Evolutionary conservation across 2,888 invertebrate genomes (phyloP).

Genomic region (Acronicta psi): DNA sequence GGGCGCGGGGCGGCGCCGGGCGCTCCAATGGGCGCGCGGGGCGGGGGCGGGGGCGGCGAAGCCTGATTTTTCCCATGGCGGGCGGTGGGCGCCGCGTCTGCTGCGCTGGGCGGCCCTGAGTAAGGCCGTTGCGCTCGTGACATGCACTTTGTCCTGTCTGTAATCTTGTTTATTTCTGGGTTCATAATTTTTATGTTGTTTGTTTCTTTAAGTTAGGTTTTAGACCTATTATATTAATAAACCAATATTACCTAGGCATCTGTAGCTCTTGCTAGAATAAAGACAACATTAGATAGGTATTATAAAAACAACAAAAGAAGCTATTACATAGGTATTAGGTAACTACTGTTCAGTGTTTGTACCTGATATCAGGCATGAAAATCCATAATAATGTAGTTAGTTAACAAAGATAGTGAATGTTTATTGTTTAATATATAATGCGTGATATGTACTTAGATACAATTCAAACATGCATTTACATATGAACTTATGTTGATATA

Average conservation of each 20-base stretch:
- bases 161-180: constrained; percentile 72
- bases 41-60: constrained; percentile 85
- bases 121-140: constrained; percentile 87
- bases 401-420: background rate
- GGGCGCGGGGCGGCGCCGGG: constrained; percentile 85
- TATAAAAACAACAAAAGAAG: no score
- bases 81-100: constrained; percentile 80
- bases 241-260: background rate
- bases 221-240: background rate
- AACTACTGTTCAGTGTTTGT: no score
- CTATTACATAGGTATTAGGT: no score
- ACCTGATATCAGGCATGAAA: background rate
- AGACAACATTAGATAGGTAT: no score
- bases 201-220: constrained; percentile 38
- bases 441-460: no score
- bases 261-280: background rate
- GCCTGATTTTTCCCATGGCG: constrained; percentile 88
- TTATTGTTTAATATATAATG: background rate
- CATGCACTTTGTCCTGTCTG: constrained; percentile 83
- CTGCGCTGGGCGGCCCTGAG: constrained; percentile 85
- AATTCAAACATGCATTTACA: no score
- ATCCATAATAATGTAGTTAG: background rate
- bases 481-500: no score
- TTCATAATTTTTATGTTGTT: constrained; percentile 60
- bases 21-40: constrained; percentile 85